Conservation (phyloP, 2,797 vertebrate species). For the Ibycter americanus region DNA sequence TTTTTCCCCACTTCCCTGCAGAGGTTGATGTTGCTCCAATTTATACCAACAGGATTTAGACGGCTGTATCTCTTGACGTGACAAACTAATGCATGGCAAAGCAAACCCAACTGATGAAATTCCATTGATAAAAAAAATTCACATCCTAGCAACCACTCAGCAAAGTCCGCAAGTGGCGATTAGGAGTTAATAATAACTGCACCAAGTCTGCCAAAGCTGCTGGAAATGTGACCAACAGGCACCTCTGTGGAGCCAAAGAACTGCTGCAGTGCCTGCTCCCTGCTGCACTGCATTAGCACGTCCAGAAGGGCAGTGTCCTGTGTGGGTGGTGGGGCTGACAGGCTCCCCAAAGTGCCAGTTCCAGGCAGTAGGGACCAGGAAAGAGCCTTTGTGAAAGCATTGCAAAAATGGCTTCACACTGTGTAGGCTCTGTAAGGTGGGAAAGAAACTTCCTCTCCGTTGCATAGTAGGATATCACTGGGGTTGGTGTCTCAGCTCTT, state of each 20-base stretch:
- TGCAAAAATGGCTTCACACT: not conserved
- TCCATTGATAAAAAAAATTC: not conserved
- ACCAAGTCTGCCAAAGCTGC: not conserved
- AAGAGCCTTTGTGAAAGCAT: not conserved
- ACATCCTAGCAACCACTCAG: not conserved
- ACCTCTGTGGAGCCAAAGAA: not conserved
- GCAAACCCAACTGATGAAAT: not conserved
- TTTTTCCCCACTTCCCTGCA: not conserved
- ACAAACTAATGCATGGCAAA: not conserved
- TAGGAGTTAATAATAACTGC: conserved; percentile 2
- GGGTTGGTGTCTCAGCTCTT: not conserved
- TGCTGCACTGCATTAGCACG: not conserved
- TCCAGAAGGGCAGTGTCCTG: not conserved
- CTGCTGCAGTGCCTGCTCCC: not conserved
- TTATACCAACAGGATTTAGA: not conserved
- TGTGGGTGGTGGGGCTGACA: not conserved
- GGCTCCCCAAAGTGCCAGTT: not conserved
- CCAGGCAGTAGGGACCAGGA: not conserved
- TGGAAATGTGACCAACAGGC: not conserved
- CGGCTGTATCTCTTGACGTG: not conserved
- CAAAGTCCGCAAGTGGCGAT: not conserved
- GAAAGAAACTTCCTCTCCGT: not conserved
- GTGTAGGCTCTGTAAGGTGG: not conserved
- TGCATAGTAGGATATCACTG: not conserved
- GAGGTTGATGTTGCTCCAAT: not conserved